phyloP scores from a whole-genome alignment of 1,140 invertebrate species.

The Ephestia elutella region DNA sequence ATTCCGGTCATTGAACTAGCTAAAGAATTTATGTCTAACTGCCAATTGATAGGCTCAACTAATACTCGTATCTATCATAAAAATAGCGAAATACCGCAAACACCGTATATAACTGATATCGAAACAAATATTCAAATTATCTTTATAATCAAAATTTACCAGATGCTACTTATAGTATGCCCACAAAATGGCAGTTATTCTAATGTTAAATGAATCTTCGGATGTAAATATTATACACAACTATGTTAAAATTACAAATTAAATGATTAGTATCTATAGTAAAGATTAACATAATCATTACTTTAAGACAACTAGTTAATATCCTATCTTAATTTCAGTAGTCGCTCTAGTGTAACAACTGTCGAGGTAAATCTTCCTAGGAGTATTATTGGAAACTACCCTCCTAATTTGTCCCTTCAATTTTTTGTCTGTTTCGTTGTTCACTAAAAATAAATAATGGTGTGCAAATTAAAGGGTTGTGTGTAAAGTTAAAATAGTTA shows the following conservation, averaged over 20 bases:
- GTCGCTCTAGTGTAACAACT: constrained; percentile 55
- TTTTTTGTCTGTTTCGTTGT: constrained; percentile 43
- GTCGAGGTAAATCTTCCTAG: constrained; percentile 27
- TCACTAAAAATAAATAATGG: constrained; percentile 60
- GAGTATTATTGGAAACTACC: constrained; percentile 37
- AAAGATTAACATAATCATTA: constrained; percentile 71
- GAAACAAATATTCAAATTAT: constrained; percentile 17
- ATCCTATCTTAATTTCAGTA: constrained; percentile 64
- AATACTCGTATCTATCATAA: background rate
- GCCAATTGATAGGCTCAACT: constrained; percentile 46
- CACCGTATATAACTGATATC: background rate
- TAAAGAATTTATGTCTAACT: constrained; percentile 53
- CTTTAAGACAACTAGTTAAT: constrained; percentile 60
- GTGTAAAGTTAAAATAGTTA: constrained; percentile 72
- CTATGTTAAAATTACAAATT: constrained; percentile 67
- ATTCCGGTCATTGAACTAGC: constrained; percentile 52
- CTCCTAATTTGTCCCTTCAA: constrained; percentile 29
- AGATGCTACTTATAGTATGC: constrained; percentile 17
- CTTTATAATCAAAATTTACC: constrained; percentile 11
- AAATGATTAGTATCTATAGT: constrained; percentile 65
- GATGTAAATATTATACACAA: constrained; percentile 68
- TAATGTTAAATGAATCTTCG: constrained; percentile 52
- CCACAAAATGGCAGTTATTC: constrained; percentile 59
- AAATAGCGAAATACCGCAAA: background rate
- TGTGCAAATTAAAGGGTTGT: constrained; percentile 74